Conservation (phyloP, 2,113 vertebrate genomes). For the Macaca fascicularis region T2T-MFA8v1.1 NC_088386.1:93851001-93851500, state of each 20-base stretch:
- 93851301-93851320: neutral
- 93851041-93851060: neutral
- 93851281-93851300: neutral
- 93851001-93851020: neutral
- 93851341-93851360: neutral
- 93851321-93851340: neutral
- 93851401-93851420: neutral
- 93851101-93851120: neutral
- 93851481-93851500: neutral
- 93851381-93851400: neutral
- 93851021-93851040: neutral
- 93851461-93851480: neutral
- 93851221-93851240: neutral
- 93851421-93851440: neutral
- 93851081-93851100: neutral
- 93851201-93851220: neutral
- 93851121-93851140: neutral
- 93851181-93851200: neutral
- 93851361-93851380: neutral
- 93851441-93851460: neutral
- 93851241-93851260: neutral
- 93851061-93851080: neutral
- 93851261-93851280: neutral
- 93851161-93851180: neutral
- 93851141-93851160: neutral